Conservation (phyloP, 2,113 vertebrate species). For the Plectropomus leopardus region DNA sequence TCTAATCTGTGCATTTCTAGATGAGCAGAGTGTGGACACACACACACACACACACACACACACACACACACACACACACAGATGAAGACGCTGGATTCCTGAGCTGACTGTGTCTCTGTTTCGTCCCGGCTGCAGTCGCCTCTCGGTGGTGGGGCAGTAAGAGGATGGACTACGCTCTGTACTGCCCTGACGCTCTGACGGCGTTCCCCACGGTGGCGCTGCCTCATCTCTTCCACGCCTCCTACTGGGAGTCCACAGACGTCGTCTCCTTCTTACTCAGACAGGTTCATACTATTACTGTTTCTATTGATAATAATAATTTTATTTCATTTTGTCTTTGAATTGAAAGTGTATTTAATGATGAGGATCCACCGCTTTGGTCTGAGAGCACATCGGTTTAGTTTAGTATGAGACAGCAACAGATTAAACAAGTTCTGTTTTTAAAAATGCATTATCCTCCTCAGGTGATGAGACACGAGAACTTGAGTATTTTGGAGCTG, state of each 20-base stretch:
- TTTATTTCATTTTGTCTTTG: neutral
- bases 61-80: neutral
- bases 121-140: constrained; percentile 84
- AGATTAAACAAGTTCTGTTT: neutral
- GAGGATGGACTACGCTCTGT: constrained; percentile 95
- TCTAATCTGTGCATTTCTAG: neutral
- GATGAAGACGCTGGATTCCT: neutral
- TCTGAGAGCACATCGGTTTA: too few relatives aligned
- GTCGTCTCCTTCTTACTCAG: constrained; percentile 95
- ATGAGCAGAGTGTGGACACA: neutral
- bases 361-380: neutral
- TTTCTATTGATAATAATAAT: neutral
- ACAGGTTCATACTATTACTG: constrained; percentile 87
- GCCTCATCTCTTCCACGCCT: constrained; percentile 97
- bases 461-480: constrained; percentile 96
- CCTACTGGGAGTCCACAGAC: constrained; percentile 98
- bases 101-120: neutral
- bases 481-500: constrained; percentile 88
- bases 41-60: too few relatives aligned
- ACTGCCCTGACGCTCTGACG: constrained; percentile 94
- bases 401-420: neutral
- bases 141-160: constrained; percentile 98
- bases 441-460: too few relatives aligned
- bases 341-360: too few relatives aligned
- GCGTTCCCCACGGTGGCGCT: constrained; percentile 96